phyloP scores from a whole-genome alignment of 2,888 invertebrate genomes.

The Noctua janthe region DNA sequence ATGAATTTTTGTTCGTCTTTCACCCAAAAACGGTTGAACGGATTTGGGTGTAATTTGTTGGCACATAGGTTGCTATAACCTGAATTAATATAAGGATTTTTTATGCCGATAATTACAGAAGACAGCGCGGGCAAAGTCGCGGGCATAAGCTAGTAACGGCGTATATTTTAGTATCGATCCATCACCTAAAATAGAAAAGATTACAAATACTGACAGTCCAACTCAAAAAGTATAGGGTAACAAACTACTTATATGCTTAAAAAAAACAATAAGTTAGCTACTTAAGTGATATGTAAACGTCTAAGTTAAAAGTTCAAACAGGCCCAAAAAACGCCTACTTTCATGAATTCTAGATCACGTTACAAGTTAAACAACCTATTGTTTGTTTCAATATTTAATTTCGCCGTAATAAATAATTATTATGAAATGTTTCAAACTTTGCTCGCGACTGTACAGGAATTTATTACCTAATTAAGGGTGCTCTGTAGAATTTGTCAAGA shows the following conservation, averaged over 20 bases:
- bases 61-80: no score
- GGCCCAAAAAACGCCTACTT: background rate
- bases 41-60: no score
- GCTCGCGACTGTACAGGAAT: conserved; percentile 5
- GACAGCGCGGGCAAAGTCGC: no score
- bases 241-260: background rate
- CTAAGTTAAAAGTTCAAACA: background rate
- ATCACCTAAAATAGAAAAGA: background rate
- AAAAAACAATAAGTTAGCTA: background rate
- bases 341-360: background rate
- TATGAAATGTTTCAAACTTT: conserved; percentile 17
- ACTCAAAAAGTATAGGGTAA: background rate
- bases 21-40: no score
- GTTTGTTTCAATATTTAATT: background rate
- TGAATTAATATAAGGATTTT: no score
- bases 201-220: background rate
- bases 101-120: no score
- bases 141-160: no score
- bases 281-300: background rate
- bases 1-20: no score
- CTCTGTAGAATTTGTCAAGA: conserved; percentile 30
- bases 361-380: background rate
- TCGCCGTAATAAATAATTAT: conserved; percentile 6
- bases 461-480: conserved; percentile 23
- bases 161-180: no score